Evolutionary conservation across 2,113 vertebrate genomes (phyloP), one percentile per base, ranked within the genome.

Genomic region (Phaetusa simplex): DNA sequence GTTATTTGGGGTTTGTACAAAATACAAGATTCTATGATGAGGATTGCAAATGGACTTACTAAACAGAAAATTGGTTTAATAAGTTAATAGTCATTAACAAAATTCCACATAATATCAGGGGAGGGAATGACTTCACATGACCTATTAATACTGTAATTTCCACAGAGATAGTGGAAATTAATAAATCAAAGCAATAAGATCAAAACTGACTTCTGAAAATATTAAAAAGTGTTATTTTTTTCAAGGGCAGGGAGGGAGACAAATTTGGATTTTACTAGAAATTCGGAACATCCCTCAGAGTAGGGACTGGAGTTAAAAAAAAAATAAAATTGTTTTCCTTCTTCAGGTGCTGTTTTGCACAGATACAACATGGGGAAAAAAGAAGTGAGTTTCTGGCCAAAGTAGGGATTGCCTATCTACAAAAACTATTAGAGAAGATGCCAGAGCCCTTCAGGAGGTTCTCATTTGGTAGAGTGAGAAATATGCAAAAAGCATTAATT

Each of bases 401-500:
- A 89, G 17, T 20, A 6, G 20, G 7, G 5, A 38, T 19, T 32
- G 3, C 1, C 1, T 27, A 8, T 50, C 27, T 70, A 42, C 4
- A 47, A 82, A 85, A 66, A 12, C 8, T 29, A 1, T 30, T 56
- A 70, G 7, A 87, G 14, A 38, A 45, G 22, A 17, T 47, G 4
- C 2, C 34, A n/a, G 2, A 6, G 1, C 6, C 8, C 5, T 69
- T 86, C n/a, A 65, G 9, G 29, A 66, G 2, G 3, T 17, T 62
- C 10, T 85, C 2, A 0, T 73, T 32, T 52, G 2, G 8, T n/a
- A n/a, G 22, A 65, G 1, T 21, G 17, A 56, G 4, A 32, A 58
- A 70, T 66, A 1, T 29, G 20, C 6, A 29, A 73, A 77, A 77
- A 59, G 1, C 27, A 34, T 36, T 45, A 4, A 5, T 50, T 90